Percentiles rank a stretch among this genome's conserved stretches.
These are phyloP conservation scores for Drosophila putrida DNA, from an alignment of 2,888 invertebrate species.

Conservation along the genomic window DNA sequence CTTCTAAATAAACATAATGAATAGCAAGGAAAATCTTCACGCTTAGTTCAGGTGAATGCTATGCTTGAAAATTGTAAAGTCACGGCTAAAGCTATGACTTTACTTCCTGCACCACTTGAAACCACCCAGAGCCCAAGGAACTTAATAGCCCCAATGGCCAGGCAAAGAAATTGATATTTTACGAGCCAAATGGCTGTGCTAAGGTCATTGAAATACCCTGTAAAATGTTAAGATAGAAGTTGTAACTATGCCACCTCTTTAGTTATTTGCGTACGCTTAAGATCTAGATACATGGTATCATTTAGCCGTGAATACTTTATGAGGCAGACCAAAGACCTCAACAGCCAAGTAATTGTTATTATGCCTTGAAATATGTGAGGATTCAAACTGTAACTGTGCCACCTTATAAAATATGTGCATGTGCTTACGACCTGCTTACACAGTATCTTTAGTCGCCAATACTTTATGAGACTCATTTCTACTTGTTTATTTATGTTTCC, in stretches of 20 bases:
- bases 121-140: slow-evolving; percentile 18
- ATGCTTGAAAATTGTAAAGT: slow-evolving; percentile 13
- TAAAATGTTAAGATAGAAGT: not conserved
- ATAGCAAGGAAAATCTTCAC: slow-evolving; percentile 20
- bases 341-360: not conserved
- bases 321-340: no score
- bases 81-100: slow-evolving; percentile 25
- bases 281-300: slow-evolving; percentile 1
- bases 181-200: slow-evolving; percentile 7
- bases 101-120: slow-evolving; percentile 1
- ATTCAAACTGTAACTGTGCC: not conserved
- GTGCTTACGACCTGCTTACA: not conserved
- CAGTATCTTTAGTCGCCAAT: not conserved
- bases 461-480: not conserved
- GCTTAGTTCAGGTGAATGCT: slow-evolving; percentile 37
- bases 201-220: slow-evolving; percentile 27
- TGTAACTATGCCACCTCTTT: no score
- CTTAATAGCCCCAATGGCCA: slow-evolving; percentile 4
- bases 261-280: not conserved
- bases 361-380: slow-evolving; percentile 17
- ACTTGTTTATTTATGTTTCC: slow-evolving; percentile 36
- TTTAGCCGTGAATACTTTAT: not conserved
- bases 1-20: slow-evolving; percentile 48
- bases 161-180: slow-evolving; percentile 45
- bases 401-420: not conserved